These are phyloP conservation scores for Aptenodytes patagonicus DNA, from an alignment of 2,113 vertebrate species.

Conservation along the genomic window DNA sequence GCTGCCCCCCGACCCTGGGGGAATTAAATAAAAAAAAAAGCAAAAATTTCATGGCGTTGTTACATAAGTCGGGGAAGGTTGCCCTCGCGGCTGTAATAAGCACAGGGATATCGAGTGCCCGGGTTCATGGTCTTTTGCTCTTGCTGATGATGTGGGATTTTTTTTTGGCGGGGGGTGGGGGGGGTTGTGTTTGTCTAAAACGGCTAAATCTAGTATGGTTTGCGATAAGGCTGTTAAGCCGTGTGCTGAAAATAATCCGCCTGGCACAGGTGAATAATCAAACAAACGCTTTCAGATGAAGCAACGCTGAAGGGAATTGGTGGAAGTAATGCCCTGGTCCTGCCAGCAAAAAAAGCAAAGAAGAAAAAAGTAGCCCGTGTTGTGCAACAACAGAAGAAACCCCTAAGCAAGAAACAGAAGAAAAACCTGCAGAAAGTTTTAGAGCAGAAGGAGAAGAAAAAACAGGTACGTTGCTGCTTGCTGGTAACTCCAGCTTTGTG, in stretches of 20 bases:
- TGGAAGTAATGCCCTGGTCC: constrained; percentile 84
- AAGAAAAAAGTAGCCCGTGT: constrained; percentile 44
- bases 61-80: background rate
- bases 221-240: background rate
- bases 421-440: constrained; percentile 88
- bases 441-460: constrained; percentile 92
- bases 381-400: constrained; percentile 72
- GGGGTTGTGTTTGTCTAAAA: background rate
- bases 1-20: background rate
- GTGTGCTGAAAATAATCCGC: background rate
- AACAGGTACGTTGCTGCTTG: constrained; percentile 66
- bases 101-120: background rate
- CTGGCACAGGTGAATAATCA: background rate
- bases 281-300: constrained; percentile 66
- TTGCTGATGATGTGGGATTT: background rate
- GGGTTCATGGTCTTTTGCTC: background rate
- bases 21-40: background rate
- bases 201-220: background rate
- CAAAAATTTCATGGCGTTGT: background rate
- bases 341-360: constrained; percentile 82
- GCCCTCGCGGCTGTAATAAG: rapidly evolving
- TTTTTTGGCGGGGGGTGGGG: background rate
- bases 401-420: constrained; percentile 88
- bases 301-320: constrained; percentile 85
- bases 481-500: too few species aligned